Conservation (phyloP, 2,113 vertebrate species). For the Lonchura striata region DNA sequence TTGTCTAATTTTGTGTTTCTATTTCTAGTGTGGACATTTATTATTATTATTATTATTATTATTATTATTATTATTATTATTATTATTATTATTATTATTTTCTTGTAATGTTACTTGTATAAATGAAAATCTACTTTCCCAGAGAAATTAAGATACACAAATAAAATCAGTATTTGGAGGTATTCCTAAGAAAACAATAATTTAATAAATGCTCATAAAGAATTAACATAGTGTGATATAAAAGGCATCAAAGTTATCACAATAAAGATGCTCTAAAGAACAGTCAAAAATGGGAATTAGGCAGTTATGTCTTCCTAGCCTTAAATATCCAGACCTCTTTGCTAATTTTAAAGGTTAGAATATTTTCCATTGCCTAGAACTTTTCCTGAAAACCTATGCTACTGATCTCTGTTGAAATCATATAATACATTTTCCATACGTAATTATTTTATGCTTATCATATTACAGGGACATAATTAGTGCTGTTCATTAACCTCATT, state of each 20-base stretch:
- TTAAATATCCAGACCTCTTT: not conserved
- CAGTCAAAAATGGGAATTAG: not conserved
- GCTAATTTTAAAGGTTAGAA: not conserved
- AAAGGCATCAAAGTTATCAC: not conserved
- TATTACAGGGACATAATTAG: not conserved
- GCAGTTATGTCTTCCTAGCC: not conserved
- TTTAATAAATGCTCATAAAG: not conserved
- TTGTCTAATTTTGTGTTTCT: not conserved
- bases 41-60: too few relatives aligned
- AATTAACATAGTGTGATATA: not conserved
- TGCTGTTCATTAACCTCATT: slow-evolving; percentile 22
- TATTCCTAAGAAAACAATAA: not conserved
- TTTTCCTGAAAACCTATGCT: not conserved
- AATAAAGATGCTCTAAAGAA: not conserved
- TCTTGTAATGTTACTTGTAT: not conserved
- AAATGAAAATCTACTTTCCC: not conserved
- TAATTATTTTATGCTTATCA: not conserved
- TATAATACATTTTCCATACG: not conserved
- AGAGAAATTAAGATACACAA: not conserved
- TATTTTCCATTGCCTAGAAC: not conserved
- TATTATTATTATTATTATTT: not conserved
- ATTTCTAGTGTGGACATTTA: not conserved
- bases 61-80: too few relatives aligned
- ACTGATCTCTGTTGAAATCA: not conserved
- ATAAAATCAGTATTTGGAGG: not conserved